Evolutionary conservation across 1,140 invertebrate genomes (phyloP).

Genomic region (Dendroctonus valens): DNA sequence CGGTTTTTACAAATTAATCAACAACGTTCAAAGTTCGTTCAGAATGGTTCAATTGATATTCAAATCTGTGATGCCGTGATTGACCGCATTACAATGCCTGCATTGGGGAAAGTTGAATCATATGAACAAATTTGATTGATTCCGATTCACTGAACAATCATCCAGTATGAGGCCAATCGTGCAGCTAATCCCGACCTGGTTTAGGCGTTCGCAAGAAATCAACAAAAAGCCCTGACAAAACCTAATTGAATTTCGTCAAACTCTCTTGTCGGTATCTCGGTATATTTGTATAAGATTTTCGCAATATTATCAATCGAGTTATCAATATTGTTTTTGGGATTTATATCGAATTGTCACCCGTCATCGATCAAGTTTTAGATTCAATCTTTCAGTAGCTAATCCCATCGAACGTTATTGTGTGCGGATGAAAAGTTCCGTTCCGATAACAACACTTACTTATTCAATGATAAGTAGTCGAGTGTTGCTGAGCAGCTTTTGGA

Average conservation of each 20-base stretch:
- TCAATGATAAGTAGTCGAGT: background rate
- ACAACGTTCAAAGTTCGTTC: too few relatives aligned
- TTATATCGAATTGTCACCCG: constrained; percentile 24
- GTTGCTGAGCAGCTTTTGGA: too few relatives aligned
- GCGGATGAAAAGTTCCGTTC: background rate
- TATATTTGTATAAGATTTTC: constrained; percentile 22
- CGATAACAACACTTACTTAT: constrained; percentile 1
- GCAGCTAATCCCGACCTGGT: too few relatives aligned
- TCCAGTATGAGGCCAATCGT: too few relatives aligned
- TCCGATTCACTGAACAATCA: too few relatives aligned
- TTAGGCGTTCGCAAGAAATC: background rate
- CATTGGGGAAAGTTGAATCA: too few relatives aligned
- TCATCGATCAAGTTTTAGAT: constrained; percentile 27
- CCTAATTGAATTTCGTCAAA: constrained; percentile 4
- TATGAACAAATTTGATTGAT: too few relatives aligned
- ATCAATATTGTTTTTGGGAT: constrained; percentile 31
- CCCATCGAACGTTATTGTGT: background rate
- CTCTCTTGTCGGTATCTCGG: background rate
- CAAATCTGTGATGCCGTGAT: too few relatives aligned
- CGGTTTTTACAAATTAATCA: too few relatives aligned
- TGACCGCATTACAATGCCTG: too few relatives aligned
- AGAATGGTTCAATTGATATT: too few relatives aligned
- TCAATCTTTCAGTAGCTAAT: constrained; percentile 29
- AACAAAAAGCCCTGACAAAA: background rate
- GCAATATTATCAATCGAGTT: constrained; percentile 27